Conservation (phyloP, 1,140 invertebrate species). For the Cyphomyrmex costatus region DNA sequence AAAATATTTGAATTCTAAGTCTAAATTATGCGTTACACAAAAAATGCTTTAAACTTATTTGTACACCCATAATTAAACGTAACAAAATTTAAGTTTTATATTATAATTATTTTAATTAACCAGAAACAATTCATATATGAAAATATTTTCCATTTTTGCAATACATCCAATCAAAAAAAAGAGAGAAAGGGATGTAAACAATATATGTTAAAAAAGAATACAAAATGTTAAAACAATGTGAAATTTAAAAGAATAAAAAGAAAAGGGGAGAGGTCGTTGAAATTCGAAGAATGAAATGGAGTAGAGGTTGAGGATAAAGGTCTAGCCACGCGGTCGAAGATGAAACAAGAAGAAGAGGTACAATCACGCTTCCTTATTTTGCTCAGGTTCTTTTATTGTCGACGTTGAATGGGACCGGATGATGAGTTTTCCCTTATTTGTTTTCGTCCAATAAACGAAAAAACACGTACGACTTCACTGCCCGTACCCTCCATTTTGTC, state of each 20-base stretch:
- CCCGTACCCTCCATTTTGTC: background rate
- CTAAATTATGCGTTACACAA: too few relatives aligned
- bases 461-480: slow-evolving; percentile 39
- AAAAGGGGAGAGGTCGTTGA: slow-evolving; percentile 32
- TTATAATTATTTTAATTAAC: slow-evolving; percentile 24
- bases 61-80: background rate
- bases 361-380: slow-evolving; percentile 69
- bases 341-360: slow-evolving; percentile 40
- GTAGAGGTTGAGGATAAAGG: slow-evolving; percentile 25
- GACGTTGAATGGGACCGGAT: slow-evolving; percentile 67
- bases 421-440: slow-evolving; percentile 80
- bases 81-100: background rate
- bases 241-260: slow-evolving; percentile 2
- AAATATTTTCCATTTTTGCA: background rate
- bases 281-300: slow-evolving; percentile 8
- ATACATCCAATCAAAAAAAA: background rate
- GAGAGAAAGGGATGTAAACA: background rate
- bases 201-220: background rate
- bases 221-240: background rate
- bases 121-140: background rate
- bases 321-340: slow-evolving; percentile 10
- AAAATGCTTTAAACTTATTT: too few relatives aligned
- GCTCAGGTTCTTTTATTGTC: slow-evolving; percentile 74
- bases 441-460: slow-evolving; percentile 75
- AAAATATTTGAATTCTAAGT: too few relatives aligned